These are phyloP conservation scores for Cantharis lateralis DNA, from an alignment of 2,888 invertebrate genomes.

Conservation along the genomic window DNA sequence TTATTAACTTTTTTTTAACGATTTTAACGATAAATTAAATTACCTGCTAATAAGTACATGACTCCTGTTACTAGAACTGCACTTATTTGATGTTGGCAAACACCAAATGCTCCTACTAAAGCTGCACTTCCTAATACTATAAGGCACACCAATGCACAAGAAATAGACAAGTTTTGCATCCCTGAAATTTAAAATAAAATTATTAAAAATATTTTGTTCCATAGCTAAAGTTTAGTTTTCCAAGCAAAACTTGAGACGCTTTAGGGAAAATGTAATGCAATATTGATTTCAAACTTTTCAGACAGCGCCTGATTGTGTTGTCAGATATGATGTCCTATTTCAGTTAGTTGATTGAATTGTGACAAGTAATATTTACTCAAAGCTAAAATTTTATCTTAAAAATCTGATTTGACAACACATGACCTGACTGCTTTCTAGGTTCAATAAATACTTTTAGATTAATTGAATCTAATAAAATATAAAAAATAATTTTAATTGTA, in stretches of 20 bases:
- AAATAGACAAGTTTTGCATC: constrained; percentile 95
- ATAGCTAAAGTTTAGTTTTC: no score
- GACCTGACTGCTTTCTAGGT: no score
- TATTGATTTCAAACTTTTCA: not conserved
- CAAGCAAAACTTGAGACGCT: not conserved
- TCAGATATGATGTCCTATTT: not conserved
- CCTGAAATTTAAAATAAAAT: constrained; percentile 62
- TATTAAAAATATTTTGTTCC: not conserved
- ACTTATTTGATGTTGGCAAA: constrained; percentile 89
- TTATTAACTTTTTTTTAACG: no score
- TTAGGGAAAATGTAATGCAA: not conserved
- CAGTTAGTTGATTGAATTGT: not conserved
- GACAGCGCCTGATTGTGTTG: not conserved
- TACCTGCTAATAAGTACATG: constrained; percentile 91
- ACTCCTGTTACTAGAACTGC: constrained; percentile 93
- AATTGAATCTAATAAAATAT: no score
- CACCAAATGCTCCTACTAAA: constrained; percentile 85
- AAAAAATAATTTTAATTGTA: no score
- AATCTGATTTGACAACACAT: not conserved
- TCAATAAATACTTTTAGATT: no score
- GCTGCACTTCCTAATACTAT: constrained; percentile 88
- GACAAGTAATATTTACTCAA: not conserved
- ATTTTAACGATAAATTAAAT: no score
- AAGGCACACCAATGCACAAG: constrained; percentile 89
- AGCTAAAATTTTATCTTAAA: not conserved